These are phyloP conservation scores for Sycon ciliatum DNA, from an alignment of 37 sponge, comb jelly and placozoan species.

Conservation along the genomic window DNA sequence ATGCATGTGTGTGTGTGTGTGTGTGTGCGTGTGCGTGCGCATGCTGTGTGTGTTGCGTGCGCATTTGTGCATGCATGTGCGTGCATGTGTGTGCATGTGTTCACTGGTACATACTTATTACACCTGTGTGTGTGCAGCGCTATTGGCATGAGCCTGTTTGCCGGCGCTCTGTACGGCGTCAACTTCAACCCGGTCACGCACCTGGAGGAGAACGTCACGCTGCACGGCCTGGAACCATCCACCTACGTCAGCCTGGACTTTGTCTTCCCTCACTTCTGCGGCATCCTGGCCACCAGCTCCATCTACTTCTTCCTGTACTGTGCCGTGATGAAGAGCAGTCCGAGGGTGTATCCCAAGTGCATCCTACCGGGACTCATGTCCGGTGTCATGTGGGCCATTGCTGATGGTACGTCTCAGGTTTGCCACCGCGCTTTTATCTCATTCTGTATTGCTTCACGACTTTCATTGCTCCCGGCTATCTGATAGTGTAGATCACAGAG, in stretches of 20 bases:
- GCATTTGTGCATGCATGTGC: no score
- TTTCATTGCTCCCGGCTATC: no score
- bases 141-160: neutral
- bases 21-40: no score
- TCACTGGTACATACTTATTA: neutral
- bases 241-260: slow-evolving; percentile 47
- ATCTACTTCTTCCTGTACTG: slow-evolving; percentile 51
- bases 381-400: slow-evolving; percentile 82
- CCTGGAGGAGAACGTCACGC: slow-evolving; percentile 29
- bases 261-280: slow-evolving; percentile 58
- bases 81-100: neutral
- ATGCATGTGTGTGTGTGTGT: no score
- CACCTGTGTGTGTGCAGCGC: neutral
- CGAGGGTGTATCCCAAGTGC: slow-evolving; percentile 51
- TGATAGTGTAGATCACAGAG: no score
- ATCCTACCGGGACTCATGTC: slow-evolving; percentile 66
- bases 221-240: neutral
- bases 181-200: slow-evolving; percentile 45
- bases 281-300: slow-evolving; percentile 63
- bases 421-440: neutral
- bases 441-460: no score
- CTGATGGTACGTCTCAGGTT: slow-evolving; percentile 32
- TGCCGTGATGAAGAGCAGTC: slow-evolving; percentile 44
- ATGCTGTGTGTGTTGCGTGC: no score
- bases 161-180: slow-evolving; percentile 52